Evolutionary conservation across 2,888 invertebrate species (phyloP), one percentile per base, ranked within the genome.

Genomic region (Drosophila borealis): DNA sequence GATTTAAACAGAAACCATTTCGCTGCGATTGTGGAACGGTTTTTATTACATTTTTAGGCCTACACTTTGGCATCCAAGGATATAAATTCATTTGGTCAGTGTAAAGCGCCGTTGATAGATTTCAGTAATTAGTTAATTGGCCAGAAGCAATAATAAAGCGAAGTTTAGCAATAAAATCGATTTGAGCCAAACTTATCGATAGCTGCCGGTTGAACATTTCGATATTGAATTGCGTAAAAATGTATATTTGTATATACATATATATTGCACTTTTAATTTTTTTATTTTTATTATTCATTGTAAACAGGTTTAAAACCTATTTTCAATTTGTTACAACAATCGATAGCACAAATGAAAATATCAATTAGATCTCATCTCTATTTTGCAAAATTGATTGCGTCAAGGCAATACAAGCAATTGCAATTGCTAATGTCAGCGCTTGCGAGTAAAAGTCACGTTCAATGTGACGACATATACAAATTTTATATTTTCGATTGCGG

Each of bases 371-470:
- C 4, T 9, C 25, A 54, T 54, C 61, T 39, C 37, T 57, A 33
- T 53, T 25, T 50, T 21, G 36, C 25, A 36, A 69, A 68, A 63
- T 50, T 42, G 54, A 64, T 74, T 77, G 57, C 61, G 55, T 63
- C 63, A 48, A 59, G 57, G 67, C 67, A 59, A 69, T 73, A 69
- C 48, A 69, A 70, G n/a, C 59, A 59, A 62, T 71, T 63, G 67
- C 64, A 78, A 56, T 72, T 79, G 62, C 48, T 66, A 60, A 66
- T 62, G 48, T 63, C 59, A 70, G 61, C 59, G 61, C n/a, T 50
- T 48, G 55, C 29, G 49, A 25, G 14, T 39, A 53, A 65, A 69
- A 78, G 80, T 77, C 78, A 80, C 85, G 80, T 80, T 80, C 83
- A 66, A 62, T 67, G 66, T 70, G 71, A 69, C 63, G 55, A 70